Base-by-base conservation (phyloP, 2,113 vertebrate species). In the Mormoops blainvillei region DNA sequence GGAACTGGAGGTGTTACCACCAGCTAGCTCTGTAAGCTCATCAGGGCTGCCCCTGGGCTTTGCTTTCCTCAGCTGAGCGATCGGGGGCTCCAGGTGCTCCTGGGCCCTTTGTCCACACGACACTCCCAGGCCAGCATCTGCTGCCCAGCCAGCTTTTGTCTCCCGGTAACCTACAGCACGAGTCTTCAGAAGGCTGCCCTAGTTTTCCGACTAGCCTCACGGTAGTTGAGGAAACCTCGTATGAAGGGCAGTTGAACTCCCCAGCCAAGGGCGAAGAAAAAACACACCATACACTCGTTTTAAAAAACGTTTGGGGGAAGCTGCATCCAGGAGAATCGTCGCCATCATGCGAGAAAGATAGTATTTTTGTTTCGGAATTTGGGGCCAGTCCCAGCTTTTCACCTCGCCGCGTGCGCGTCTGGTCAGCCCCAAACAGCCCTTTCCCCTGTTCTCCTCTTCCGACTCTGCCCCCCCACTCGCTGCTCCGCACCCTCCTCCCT, bases 331-430 rank as follows among this genome's bases (percentile, higher is more conserved):
- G 84, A 71, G 52, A 7, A 38, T 20, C 58, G 61, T 33, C 61
- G 9, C 43, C 19, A 7, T n/a, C 26, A 2, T 38, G 63, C 74
- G 48, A 56, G 68, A 20, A 82, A 61, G 82, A 24, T 2, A 3
- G 12, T 36, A 31, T 58, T 67, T 83, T 18, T 41, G n/a, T 63
- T 84, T 91, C 58, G 52, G 54, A n/a, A 16, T 85, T 26, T 5
- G 63, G 83, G 87, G 85, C 56, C 45, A 1, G 0, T 24, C 33
- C 67, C 78, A 41, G 86, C 50, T n/a, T 36, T 19, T 61, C 4
- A 28, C 31, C 54, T 31, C 4, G 13, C 0, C 0, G 10, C 81
- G 0, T 3, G 2, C 4, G 0, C 22, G 45, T 18, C 56, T 43
- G 7, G 22, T 78, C 36, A 2, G 36, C 33, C 68, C 33, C 36